Base-by-base conservation (phyloP, 2,797 vertebrate genomes). In the Orientallactaga sibirica region DNA sequence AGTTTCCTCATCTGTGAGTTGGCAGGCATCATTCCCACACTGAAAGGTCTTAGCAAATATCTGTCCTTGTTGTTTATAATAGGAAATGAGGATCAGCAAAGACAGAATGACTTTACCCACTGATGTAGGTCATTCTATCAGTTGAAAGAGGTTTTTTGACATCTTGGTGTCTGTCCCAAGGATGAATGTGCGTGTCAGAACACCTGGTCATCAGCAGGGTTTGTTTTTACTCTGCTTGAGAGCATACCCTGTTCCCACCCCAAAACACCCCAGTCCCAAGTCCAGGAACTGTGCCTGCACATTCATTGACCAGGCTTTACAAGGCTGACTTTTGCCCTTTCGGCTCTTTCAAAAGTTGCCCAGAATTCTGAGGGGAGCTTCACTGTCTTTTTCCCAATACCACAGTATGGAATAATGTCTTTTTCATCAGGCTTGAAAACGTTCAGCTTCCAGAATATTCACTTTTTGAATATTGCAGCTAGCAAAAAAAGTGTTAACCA, bases 391-490 rank as follows among this genome's bases (percentile, higher is more conserved):
- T 33, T 20, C 68, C 37, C 19, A 58, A 64, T 29, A 4, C 92
- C 74, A 1, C 10, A 94, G 96, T 92, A 90, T 73, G 78, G 64
- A 87, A 27, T 82, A 93, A 41, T 78, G 96, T 97, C 95, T 95
- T 88, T 11, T 96, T 97, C 96, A 91, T 97, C 91, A 82, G 88
- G 87, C 97, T 97, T 97, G 97, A 97, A 96, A 0, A 80, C 70
- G 95, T 94, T 92, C 94, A 96, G 97, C 96, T 95, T 96, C 96
- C 0, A 95, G 96, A 96, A 97, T 88, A 92, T 70, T 95, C 96
- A 94, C 92, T 82, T 75, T 97, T 91, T 77, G 37, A 96, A 83
- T 96, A 88, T 95, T 67, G 22, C 96, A 93, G 90, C 94, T 71
- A 95, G 95, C 92, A 95, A 93, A 96, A 70, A 89, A 93, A 68